phyloP scores from a whole-genome alignment of 2,888 invertebrate genomes.

The Crepidodera aurea region DNA sequence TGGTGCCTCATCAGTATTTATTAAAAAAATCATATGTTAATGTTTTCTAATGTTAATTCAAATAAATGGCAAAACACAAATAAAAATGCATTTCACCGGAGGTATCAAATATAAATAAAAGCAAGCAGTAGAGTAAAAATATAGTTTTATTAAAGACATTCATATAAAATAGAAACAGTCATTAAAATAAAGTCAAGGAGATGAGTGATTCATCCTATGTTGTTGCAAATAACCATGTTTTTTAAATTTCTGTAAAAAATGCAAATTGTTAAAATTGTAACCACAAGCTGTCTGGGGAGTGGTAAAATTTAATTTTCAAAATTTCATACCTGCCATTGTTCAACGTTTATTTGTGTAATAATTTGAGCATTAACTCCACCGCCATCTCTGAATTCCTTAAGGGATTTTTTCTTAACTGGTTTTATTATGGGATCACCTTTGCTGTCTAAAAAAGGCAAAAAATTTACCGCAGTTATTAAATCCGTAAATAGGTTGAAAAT shows the following conservation, averaged over 20 bases:
- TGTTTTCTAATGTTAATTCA: no score
- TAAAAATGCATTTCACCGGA: no score
- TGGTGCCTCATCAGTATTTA: no score
- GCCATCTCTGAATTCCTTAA: constrained; percentile 49
- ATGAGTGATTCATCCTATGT: constrained; percentile 35
- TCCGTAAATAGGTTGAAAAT: no score
- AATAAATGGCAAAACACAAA: no score
- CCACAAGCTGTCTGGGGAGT: background rate
- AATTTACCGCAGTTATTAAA: background rate
- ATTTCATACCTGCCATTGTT: constrained; percentile 67
- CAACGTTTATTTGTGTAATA: constrained; percentile 65
- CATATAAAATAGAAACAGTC: no score
- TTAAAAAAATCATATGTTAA: no score
- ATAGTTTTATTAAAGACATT: no score
- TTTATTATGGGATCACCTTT: constrained; percentile 48
- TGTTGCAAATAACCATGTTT: constrained; percentile 49
- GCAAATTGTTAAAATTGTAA: background rate
- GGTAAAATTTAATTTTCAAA: background rate
- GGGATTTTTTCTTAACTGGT: constrained; percentile 47
- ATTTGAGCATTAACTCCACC: constrained; percentile 65
- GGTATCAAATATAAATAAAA: no score
- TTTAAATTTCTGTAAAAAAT: constrained; percentile 45
- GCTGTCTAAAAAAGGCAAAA: constrained; percentile 42
- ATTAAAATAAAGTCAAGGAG: no score
- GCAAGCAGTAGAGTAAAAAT: no score